A percentile compares a stretch with the other conserved stretches of the same genome.
These are phyloP conservation scores for Isaurus tuberculatus DNA, from an alignment of 92 coral and sea anemone species.

Conservation along the genomic window DNA sequence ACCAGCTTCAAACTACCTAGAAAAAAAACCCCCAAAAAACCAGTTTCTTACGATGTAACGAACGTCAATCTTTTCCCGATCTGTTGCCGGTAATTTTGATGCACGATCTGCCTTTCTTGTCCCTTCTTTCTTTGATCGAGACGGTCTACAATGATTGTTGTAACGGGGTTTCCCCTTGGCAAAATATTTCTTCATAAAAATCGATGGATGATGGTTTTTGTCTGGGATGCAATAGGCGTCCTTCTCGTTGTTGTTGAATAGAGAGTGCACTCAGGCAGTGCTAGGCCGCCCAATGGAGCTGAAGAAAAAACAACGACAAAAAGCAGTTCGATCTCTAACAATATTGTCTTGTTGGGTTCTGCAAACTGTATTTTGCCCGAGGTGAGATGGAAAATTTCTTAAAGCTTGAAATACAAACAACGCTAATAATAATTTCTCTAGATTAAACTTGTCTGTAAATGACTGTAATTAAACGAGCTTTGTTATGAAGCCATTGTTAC, in stretches of 20 bases:
- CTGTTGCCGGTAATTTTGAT: conserved; percentile 5
- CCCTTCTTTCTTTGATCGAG: too few species aligned
- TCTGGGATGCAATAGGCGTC: neutral
- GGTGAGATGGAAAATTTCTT: too few species aligned
- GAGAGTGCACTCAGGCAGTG: neutral
- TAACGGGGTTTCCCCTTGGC: neutral
- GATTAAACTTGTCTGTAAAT: too few species aligned
- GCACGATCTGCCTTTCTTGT: too few species aligned
- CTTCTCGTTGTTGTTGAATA: neutral
- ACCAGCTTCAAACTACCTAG: too few species aligned
- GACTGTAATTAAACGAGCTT: too few species aligned
- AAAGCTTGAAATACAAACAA: neutral
- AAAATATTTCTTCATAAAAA: too few species aligned
- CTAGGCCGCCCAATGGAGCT: neutral
- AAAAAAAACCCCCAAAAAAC: neutral
- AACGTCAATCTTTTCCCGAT: conserved; percentile 23
- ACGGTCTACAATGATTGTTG: neutral
- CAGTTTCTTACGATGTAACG: conserved; percentile 21
- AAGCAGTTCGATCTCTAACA: neutral
- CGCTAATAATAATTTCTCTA: too few species aligned
- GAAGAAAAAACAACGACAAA: neutral
- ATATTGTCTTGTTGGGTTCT: too few species aligned
- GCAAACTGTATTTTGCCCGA: too few species aligned
- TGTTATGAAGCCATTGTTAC: too few species aligned
- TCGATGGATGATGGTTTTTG: neutral